Percentiles rank a stretch among this genome's conserved stretches.
phyloP scores from a whole-genome alignment of 2,797 vertebrate species.

The Eulemur mongoz region DNA sequence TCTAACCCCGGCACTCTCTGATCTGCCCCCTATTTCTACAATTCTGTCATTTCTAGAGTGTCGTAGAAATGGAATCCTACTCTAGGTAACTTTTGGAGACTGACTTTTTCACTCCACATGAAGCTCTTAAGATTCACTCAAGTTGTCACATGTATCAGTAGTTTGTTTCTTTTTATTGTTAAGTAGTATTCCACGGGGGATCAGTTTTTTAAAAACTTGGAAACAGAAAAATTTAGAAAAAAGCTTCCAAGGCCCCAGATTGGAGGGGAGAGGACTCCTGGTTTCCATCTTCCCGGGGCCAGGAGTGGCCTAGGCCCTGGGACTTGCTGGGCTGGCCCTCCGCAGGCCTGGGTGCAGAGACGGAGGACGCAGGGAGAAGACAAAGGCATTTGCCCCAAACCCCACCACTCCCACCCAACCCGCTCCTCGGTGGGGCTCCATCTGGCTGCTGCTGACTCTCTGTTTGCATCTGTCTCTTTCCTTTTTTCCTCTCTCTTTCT shows the following conservation, averaged over 20 bases:
- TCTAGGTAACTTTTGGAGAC: neutral
- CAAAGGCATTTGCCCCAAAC: neutral
- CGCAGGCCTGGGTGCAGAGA: neutral
- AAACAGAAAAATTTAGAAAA: neutral
- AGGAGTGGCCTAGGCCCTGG: neutral
- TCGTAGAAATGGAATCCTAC: neutral
- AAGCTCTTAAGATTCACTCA: neutral
- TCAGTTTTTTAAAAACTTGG: neutral
- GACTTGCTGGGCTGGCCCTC: neutral
- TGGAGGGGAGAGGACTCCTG: neutral
- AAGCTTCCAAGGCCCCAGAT: neutral
- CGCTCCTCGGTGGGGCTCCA: constrained; percentile 23
- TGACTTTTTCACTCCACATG: neutral
- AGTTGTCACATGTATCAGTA: neutral
- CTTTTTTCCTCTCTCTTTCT: constrained; percentile 39
- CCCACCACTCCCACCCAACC: neutral
- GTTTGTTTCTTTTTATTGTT: neutral
- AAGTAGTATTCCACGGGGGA: neutral
- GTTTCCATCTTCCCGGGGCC: neutral
- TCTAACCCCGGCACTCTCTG: neutral
- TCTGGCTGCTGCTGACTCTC: constrained; percentile 54
- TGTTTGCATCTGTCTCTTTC: constrained; percentile 48
- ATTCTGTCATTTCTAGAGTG: neutral
- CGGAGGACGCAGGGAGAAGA: neutral
- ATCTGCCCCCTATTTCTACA: neutral